A percentile compares a stretch with the other conserved stretches of the same genome.
Conservation (phyloP, 2,888 invertebrate genomes). For the Nomada hirtipes region DNA sequence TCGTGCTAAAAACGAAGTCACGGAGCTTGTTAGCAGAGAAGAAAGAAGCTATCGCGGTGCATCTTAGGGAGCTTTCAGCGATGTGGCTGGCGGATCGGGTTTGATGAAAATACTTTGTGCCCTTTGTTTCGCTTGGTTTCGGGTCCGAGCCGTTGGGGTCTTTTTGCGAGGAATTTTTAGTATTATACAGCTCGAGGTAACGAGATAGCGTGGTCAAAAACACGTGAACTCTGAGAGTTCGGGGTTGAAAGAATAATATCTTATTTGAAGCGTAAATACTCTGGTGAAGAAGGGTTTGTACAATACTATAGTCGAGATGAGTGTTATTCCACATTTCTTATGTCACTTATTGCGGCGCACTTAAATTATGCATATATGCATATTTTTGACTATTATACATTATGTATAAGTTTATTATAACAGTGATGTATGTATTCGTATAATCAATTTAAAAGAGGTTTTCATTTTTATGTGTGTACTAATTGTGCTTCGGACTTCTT, state of each 20-base stretch:
- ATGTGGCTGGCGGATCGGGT: background rate
- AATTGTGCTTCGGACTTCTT: no score
- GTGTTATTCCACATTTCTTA: no score
- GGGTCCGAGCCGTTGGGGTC: background rate
- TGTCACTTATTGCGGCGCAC: no score
- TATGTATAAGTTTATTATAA: no score
- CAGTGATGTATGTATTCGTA: no score
- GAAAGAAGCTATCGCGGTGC: background rate
- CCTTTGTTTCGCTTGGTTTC: background rate
- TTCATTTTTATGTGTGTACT: no score
- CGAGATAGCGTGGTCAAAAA: constrained; percentile 5
- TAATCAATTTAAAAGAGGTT: no score
- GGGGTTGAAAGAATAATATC: background rate
- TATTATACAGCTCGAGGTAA: background rate
- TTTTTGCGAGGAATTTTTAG: background rate
- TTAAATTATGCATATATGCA: no score
- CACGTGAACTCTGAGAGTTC: background rate
- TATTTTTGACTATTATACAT: no score
- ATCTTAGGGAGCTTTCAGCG: background rate
- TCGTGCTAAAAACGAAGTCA: background rate
- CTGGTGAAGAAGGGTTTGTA: no score
- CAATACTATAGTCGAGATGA: no score
- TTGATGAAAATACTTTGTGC: constrained; percentile 5
- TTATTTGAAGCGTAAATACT: no score
- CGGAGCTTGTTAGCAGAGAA: background rate